Conservation (phyloP, 2,888 invertebrate genomes). For the Heliconius erato region DNA sequence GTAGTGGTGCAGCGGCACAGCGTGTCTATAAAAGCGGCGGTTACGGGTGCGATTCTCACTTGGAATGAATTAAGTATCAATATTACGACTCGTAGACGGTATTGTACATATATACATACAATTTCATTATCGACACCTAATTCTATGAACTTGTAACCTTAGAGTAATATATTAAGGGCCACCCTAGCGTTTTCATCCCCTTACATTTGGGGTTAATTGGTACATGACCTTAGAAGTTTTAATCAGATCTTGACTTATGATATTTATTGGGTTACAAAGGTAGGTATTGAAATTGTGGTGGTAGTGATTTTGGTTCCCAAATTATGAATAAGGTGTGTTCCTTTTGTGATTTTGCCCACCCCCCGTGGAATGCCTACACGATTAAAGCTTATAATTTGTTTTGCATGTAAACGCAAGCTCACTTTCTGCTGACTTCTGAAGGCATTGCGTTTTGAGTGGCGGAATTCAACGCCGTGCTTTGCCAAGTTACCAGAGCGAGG, state of each 20-base stretch:
- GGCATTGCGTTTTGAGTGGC: too few relatives aligned
- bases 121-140: conserved; percentile 20
- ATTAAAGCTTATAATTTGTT: not conserved
- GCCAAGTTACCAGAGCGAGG: too few relatives aligned
- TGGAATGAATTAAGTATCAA: too few relatives aligned
- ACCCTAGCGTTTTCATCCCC: conserved; percentile 17
- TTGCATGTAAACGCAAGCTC: not conserved
- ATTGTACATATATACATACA: not conserved
- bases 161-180: conserved; percentile 3
- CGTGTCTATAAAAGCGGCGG: too few relatives aligned
- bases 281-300: too few relatives aligned
- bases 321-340: not conserved
- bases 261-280: not conserved
- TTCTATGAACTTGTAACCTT: conserved; percentile 28
- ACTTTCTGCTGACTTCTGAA: too few relatives aligned
- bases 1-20: too few relatives aligned
- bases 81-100: too few relatives aligned
- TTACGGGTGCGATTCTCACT: too few relatives aligned
- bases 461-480: too few relatives aligned
- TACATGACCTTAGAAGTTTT: conserved; percentile 35
- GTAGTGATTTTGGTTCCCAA: not conserved
- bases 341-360: not conserved
- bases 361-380: too few relatives aligned
- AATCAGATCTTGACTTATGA: conserved; percentile 19
- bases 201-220: conserved; percentile 32